Conservation (phyloP, 2,797 vertebrate species). For the Lepidocolaptes lacrymiger region DNA sequence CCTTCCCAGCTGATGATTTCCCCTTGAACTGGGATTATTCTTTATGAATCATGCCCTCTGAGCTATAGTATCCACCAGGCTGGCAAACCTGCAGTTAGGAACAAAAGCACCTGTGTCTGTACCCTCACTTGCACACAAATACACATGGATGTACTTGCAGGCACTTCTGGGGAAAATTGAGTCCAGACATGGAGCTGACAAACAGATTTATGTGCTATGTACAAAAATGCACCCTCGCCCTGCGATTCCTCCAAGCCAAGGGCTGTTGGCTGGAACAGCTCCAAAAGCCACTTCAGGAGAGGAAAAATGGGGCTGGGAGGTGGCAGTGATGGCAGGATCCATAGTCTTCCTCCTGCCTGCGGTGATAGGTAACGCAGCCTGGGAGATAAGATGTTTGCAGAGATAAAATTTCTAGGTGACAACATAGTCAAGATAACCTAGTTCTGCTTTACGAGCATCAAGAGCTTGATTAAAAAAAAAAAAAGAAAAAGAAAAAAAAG, state of each 20-base stretch:
- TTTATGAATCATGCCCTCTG: background rate
- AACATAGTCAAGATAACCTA: background rate
- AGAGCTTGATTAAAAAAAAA: background rate
- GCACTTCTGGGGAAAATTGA: background rate
- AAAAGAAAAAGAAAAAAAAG: background rate
- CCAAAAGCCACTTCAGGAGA: background rate
- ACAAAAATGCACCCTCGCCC: background rate
- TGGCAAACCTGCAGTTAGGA: background rate
- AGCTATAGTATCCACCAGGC: background rate
- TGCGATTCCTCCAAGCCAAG: accelerated
- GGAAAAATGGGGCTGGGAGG: background rate
- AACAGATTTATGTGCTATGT: background rate
- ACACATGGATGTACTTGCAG: background rate
- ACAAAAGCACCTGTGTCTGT: background rate
- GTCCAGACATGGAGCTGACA: background rate
- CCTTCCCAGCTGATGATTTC: background rate
- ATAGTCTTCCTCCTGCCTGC: background rate
- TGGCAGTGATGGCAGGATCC: background rate
- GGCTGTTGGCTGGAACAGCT: background rate
- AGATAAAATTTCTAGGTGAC: background rate
- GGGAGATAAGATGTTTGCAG: background rate
- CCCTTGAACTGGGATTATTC: background rate
- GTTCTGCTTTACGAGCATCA: background rate
- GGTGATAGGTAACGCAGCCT: accelerated
- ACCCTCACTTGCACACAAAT: background rate